A percentile compares a stretch with the other conserved stretches of the same genome.
Conservation (phyloP, 2,113 vertebrate species). For the Eretmochelys imbricata region DNA sequence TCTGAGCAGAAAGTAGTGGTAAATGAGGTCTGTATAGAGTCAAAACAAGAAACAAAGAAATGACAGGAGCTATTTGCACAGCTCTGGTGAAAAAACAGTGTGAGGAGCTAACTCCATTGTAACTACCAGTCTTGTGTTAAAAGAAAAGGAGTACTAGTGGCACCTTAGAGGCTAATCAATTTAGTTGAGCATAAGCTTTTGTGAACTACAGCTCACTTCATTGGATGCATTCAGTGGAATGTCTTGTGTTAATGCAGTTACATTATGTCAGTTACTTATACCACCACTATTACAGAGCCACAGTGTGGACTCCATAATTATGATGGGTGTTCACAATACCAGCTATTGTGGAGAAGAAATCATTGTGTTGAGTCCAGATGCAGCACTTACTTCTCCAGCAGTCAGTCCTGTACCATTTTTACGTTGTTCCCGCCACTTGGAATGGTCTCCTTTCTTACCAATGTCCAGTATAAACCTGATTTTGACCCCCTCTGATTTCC, state of each 20-base stretch:
- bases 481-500: background rate
- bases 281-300: background rate
- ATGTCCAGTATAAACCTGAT: background rate
- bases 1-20: background rate
- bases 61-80: background rate
- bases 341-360: background rate
- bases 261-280: rapidly evolving
- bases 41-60: background rate
- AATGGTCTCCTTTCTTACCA: background rate
- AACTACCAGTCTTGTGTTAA: rapidly evolving
- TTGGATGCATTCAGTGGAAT: too few species aligned
- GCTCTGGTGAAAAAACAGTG: conserved; percentile 11
- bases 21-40: background rate
- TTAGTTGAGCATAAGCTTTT: too few species aligned
- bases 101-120: background rate
- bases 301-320: background rate
- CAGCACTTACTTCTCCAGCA: background rate
- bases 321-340: background rate
- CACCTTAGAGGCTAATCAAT: too few species aligned
- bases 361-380: background rate
- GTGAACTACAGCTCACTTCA: too few species aligned
- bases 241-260: rapidly evolving
- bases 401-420: background rate
- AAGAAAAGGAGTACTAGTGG: too few species aligned
- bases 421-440: background rate